Base-by-base conservation (phyloP, 2,888 invertebrate genomes). In the Nemotelus pantherinus region DNA sequence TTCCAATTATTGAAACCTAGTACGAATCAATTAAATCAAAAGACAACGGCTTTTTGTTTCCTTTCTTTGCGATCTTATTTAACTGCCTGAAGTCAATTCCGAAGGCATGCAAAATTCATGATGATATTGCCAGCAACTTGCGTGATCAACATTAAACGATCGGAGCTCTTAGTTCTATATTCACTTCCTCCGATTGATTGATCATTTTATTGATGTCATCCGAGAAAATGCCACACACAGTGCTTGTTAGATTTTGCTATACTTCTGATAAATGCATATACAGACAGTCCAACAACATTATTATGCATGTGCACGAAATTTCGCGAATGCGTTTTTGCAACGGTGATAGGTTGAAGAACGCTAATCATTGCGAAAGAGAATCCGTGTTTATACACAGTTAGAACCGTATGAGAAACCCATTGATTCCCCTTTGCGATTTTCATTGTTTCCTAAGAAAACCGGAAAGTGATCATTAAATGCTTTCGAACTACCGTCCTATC, bases 1-100 rank as follows among this genome's bases (percentile, higher is more conserved):
- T 53, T 50, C 47, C 44, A 70, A 70, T 70, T 55, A 70, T 55
- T 44, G 5, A 3, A 4, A 70, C 25, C 55, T 55, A 70, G 55
- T 70, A 70, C 70, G 44, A 70, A 70, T 70, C 70, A 70, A 55
- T 55, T 55, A 70, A 70, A 70, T 70, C 53, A 53, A 53, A 70
- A 70, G 55, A 70, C 1, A 39, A 9, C 55, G 70, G 41, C 43
- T 43, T 43, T 43, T 3, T 39, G 41, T 39, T 53, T 25, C 39
- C 50, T 55, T 43, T 70, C 41, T 55, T 70, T 55, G 43, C 41
- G 41, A 43, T 70, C 70, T 70, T 39, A 47, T 45, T 65, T 3
- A 47, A 47, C 45, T 65, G 65, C 7, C 44, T 65, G 10, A 44
- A 3, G 47, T 10, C 47, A 44, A 65, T 65, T 44, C 41, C 4